These are phyloP conservation scores for Glomeris marginata DNA, from an alignment of 2,888 invertebrate species.

Conservation along the genomic window DNA sequence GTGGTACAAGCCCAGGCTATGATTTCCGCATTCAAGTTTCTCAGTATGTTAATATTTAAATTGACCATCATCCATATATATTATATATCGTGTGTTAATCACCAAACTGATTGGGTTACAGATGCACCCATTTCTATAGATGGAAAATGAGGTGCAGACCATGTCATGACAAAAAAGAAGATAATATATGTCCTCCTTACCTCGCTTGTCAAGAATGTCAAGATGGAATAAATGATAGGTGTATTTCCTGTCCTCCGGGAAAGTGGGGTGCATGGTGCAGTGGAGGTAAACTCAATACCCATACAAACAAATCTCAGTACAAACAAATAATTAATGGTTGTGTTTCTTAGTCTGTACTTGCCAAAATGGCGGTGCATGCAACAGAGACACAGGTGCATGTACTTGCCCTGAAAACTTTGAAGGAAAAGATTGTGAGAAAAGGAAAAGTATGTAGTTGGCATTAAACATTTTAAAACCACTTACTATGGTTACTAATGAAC, in stretches of 20 bases:
- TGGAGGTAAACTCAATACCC: constrained; percentile 11
- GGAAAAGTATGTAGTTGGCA: constrained; percentile 14
- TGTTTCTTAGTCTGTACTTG: constrained; percentile 15
- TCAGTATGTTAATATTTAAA: constrained; percentile 8
- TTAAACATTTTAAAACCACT: too few species aligned
- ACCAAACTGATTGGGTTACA: constrained; percentile 5
- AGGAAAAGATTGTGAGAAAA: constrained; percentile 15
- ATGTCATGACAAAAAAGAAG: constrained; percentile 13
- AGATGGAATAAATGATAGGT: constrained; percentile 8
- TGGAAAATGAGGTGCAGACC: constrained; percentile 16
- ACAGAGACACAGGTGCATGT: constrained; percentile 12
- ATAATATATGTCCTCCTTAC: constrained; percentile 14
- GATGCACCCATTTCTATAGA: constrained; percentile 16
- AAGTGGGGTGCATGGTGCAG: constrained; percentile 17
- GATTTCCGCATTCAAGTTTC: constrained; percentile 3
- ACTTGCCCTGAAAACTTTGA: constrained; percentile 11
- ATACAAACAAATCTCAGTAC: background rate
- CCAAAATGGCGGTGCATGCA: constrained; percentile 16
- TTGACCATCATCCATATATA: background rate
- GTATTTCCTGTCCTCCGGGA: constrained; percentile 15
- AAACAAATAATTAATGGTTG: background rate
- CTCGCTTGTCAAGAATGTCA: constrained; percentile 13
- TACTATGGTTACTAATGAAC: too few species aligned
- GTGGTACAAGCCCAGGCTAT: constrained; percentile 8
- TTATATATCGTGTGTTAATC: background rate